Conservation (phyloP, 2,888 invertebrate genomes). For the Yponomeuta plumbellus region DNA sequence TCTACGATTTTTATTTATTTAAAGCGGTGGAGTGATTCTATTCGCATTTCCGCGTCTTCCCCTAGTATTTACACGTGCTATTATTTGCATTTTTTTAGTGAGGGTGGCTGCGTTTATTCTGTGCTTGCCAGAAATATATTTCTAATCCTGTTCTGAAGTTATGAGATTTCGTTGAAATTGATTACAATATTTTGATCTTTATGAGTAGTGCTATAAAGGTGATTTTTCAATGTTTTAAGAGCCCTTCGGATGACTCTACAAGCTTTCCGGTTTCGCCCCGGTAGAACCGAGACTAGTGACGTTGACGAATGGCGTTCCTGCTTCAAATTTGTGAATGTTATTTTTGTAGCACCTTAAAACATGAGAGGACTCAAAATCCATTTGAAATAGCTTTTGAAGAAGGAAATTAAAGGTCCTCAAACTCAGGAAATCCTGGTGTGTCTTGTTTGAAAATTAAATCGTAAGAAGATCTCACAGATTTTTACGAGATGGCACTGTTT, state of each 20-base stretch:
- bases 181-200: conserved; percentile 6
- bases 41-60: conserved; percentile 41
- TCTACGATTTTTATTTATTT: conserved; percentile 37
- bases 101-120: conserved; percentile 14
- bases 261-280: conserved; percentile 59
- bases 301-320: conserved; percentile 65
- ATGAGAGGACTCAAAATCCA: conserved; percentile 10
- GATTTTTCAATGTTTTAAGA: background rate
- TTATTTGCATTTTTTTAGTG: conserved; percentile 61
- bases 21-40: conserved; percentile 23
- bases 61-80: conserved; percentile 69
- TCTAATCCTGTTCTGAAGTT: conserved; percentile 63
- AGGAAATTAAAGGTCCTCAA: conserved; percentile 5
- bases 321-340: conserved; percentile 25
- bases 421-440: background rate
- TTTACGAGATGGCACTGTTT: background rate
- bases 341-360: conserved; percentile 15
- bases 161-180: background rate
- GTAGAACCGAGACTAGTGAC: conserved; percentile 39
- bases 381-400: conserved; percentile 10
- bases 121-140: conserved; percentile 70
- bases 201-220: conserved; percentile 1
- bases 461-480: background rate
- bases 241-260: conserved; percentile 22
- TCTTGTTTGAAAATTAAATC: background rate